Base-by-base conservation (phyloP, 2,888 invertebrate species). In the Euclidia mi region DNA sequence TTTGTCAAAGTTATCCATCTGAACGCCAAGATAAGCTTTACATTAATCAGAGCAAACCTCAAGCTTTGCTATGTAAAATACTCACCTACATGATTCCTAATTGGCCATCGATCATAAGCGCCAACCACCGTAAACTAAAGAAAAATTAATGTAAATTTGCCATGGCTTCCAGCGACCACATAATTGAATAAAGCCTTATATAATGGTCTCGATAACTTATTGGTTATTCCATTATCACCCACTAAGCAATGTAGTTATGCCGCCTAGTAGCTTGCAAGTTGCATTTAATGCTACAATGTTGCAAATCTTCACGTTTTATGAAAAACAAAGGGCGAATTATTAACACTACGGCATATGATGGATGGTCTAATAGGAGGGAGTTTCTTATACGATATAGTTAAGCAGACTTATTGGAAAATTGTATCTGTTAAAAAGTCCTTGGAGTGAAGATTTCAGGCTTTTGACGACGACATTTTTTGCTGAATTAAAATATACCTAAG, bases 161-260 rank as follows among this genome's bases (percentile, higher is more conserved):
- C 17, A n/a, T 25, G 15, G 11, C 35, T 38, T 40, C n/a, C 42
- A 42, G 68, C 61, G 40, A 56, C 34, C 42, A 18, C 45, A 20
- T 57, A 60, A 69, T 50, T 57, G 52, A 70, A 60, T 66, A 59
- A 65, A 68, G 52, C 52, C 38, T 37, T 29, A 10, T 18, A 45
- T 49, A 48, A 50, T 52, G 46, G 40, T 20, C n/a, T n/a, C 43
- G 28, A 57, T 60, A 70, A 70, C 25, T 64, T 49, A 66, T 49
- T 48, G 31, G 46, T 41, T 48, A 45, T 47, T 50, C 47, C 45
- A 73, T 73, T 60, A 71, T 64, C 71, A 60, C 52, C 49, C 53
- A 52, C 40, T 59, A 57, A 48, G 38, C 41, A 49, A 57, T 37
- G 51, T 50, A 56, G 45, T 44, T 37, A 40, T n/a, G 15, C 15